Conservation (phyloP, 2,888 invertebrate species). For the Calameuta filiformis region DNA sequence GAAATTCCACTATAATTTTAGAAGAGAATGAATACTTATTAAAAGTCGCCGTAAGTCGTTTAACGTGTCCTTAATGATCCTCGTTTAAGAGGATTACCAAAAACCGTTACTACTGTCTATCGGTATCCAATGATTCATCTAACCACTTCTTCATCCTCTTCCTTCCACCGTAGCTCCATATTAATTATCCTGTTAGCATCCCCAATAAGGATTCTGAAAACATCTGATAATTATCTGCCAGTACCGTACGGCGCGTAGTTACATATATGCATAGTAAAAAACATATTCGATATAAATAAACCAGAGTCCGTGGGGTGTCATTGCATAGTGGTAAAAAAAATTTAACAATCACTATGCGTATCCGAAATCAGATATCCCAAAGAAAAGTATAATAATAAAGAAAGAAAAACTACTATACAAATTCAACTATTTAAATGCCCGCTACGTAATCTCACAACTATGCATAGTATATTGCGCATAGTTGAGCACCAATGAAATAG, state of each 20-base stretch:
- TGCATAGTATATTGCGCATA: not conserved
- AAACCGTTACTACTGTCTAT: not conserved
- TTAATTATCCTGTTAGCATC: not conserved
- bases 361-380: not conserved
- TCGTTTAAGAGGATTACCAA: not conserved
- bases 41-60: not conserved
- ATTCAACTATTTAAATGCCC: not conserved
- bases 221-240: not conserved
- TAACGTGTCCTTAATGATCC: not conserved
- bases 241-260: not conserved
- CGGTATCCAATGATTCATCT: not conserved
- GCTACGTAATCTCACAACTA: too few relatives aligned
- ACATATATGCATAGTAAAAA: not conserved
- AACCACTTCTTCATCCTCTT: not conserved
- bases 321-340: too few relatives aligned
- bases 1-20: not conserved
- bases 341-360: too few relatives aligned
- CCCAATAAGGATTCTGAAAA: not conserved
- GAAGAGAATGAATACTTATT: not conserved
- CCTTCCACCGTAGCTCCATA: not conserved
- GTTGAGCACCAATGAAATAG: not conserved
- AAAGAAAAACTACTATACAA: not conserved
- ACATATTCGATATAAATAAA: not conserved
- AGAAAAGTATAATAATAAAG: too few relatives aligned
- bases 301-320: not conserved